Conservation (phyloP, 2,888 invertebrate genomes). For the Heliconius ethilla region DNA sequence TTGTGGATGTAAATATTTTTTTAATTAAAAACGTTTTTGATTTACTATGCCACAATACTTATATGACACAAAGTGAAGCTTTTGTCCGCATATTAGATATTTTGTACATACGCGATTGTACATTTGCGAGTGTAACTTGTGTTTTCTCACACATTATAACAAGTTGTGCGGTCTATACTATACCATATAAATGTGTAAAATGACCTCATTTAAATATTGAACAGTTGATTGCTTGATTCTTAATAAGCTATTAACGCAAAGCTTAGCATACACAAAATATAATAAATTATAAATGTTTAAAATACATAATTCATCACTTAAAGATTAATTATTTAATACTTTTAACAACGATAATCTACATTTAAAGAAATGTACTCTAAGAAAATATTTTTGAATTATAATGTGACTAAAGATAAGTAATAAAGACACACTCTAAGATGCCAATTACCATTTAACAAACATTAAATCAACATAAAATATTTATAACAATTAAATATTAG, state of each 20-base stretch:
- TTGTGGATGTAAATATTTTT: too few species aligned
- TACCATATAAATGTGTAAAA: too few species aligned
- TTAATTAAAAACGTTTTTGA: too few species aligned
- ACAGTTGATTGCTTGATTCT: slow-evolving; percentile 7
- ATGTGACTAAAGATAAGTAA: slow-evolving; percentile 16
- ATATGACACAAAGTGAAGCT: not conserved
- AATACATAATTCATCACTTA: slow-evolving; percentile 25
- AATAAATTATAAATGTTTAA: slow-evolving; percentile 24
- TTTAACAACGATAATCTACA: slow-evolving; percentile 23
- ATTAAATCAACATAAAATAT: not conserved
- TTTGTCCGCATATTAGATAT: not conserved
- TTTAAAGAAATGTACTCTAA: slow-evolving; percentile 4
- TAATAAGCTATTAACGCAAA: slow-evolving; percentile 18
- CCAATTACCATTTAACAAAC: not conserved
- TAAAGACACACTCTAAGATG: not conserved
- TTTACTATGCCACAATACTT: not conserved
- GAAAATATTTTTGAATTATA: slow-evolving; percentile 18
- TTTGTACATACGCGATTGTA: not conserved
- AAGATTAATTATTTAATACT: slow-evolving; percentile 23
- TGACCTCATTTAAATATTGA: not conserved
- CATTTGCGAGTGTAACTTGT: not conserved
- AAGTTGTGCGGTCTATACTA: too few species aligned
- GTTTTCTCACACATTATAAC: too few species aligned
- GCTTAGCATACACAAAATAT: slow-evolving; percentile 12
- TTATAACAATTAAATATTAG: not conserved